Base-by-base conservation (phyloP, 2,113 vertebrate species). In the Onychorhynchus coronatus region DNA sequence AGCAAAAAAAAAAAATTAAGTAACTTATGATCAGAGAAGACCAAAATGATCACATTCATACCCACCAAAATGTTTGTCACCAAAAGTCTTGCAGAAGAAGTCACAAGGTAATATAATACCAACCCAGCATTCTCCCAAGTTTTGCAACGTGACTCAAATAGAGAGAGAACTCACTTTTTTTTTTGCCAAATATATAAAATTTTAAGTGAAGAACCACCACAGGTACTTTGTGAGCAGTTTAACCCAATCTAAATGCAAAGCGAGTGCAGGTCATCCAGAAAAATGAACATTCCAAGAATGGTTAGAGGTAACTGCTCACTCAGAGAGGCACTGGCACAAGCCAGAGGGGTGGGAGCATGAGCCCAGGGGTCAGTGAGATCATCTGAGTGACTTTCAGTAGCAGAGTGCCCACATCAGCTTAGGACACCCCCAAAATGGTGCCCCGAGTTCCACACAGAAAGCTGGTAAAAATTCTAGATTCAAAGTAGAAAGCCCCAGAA, bases 161-260 rank as follows among this genome's bases (percentile, higher is more conserved):
- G 35, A 76, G 53, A 12, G 16, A 35, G 41, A 87, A 31, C 11
- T 52, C 12, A 1, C 24, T 33, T 65, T 23, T 0, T 0, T 3
- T 47, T 91, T 70, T 67, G 14, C n/a, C 59, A 76, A 84, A 73
- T 42, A 21, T 6, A 11, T 17, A 37, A 65, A 21, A 52, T 39
- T 35, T 56, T 73, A 65, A 93, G 35, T 50, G 15, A 91, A 49
- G 62, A 76, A 55, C 2, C 20, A 62, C 13, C 39, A 53, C 0
- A 1, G 21, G 24, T 25, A 59, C 28, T 91, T 31, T 68, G 17
- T 72, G 35, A 80, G 62, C 47, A 76, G 37, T 65, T 93, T 56
- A 50, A 89, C 27, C 30, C 47, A 52, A 86, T 56, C 35, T 66
- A 56, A 84, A 84, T 56, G 24, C 27, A 39, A 65, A 73, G 10